Percentiles rank a stretch among this genome's conserved stretches.
Conservation (phyloP, 2,888 invertebrate genomes). For the Drosophila pegasa region DNA sequence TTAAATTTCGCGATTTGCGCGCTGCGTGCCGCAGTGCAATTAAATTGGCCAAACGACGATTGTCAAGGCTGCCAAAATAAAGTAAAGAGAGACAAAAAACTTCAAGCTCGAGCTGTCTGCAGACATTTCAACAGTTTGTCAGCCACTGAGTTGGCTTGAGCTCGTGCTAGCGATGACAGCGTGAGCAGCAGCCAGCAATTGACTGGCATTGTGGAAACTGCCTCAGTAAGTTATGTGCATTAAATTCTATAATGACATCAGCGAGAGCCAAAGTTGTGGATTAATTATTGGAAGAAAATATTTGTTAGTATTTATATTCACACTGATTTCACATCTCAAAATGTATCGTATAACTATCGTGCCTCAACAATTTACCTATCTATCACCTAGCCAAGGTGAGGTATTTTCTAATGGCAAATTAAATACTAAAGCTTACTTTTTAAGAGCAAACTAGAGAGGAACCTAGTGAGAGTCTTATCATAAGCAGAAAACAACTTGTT, state of each 20-base stretch:
- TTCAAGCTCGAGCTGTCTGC: constrained; percentile 24
- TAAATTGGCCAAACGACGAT: constrained; percentile 52
- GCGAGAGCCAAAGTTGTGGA: too few species aligned
- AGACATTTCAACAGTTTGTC: constrained; percentile 49
- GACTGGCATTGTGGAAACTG: background rate
- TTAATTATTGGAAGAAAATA: too few species aligned
- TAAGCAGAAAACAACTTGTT: too few species aligned
- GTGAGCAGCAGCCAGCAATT: constrained; percentile 17
- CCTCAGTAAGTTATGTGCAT: background rate
- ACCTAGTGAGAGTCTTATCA: too few species aligned
- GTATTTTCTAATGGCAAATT: too few species aligned
- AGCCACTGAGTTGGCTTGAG: constrained; percentile 31
- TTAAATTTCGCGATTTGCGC: constrained; percentile 50
- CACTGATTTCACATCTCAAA: too few species aligned
- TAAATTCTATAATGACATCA: background rate
- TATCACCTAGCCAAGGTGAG: too few species aligned
- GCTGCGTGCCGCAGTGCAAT: constrained; percentile 69
- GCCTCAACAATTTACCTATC: too few species aligned
- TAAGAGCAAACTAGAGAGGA: too few species aligned
- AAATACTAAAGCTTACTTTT: too few species aligned
- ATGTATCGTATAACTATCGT: background rate
- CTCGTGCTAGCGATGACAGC: constrained; percentile 39
- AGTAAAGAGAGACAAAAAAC: background rate
- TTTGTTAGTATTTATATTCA: too few species aligned
- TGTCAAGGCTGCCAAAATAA: constrained; percentile 57